Evolutionary conservation across 1,140 invertebrate species (phyloP).

Genomic region (Leptestheria dahalacensis): DNA sequence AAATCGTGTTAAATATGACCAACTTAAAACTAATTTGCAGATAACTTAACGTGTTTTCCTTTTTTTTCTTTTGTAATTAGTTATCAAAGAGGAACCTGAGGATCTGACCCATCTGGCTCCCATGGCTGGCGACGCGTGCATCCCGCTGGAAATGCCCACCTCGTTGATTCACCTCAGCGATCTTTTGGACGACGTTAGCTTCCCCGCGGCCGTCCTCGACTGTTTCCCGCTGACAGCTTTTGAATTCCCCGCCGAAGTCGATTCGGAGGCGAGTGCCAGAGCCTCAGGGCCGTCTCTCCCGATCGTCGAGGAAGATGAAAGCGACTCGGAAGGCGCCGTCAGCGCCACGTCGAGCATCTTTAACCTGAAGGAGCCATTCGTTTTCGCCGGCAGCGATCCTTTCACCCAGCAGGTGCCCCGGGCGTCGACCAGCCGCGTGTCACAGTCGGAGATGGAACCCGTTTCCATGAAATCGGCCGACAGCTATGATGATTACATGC

Average conservation of each 20-base stretch:
- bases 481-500: too few species aligned
- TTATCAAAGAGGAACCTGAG: constrained; percentile 78
- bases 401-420: neutral
- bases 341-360: neutral
- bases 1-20: too few species aligned
- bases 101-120: constrained; percentile 83
- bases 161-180: constrained; percentile 29
- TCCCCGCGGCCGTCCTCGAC: constrained; percentile 13
- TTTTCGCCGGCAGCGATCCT: neutral
- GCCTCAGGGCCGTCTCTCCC: too few species aligned
- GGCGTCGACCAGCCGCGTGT: neutral
- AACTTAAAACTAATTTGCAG: too few species aligned
- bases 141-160: constrained; percentile 47
- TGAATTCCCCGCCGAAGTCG: constrained; percentile 7
- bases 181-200: constrained; percentile 18
- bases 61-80: constrained; percentile 38
- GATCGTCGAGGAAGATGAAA: constrained; percentile 2
- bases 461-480: too few species aligned
- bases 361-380: neutral
- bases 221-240: constrained; percentile 18
- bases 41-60: too few species aligned
- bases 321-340: neutral
- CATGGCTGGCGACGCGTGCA: constrained; percentile 70
- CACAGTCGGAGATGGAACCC: neutral
- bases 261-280: neutral